Base-by-base conservation (phyloP, 1,140 invertebrate species). In the Cotesia chilonis region DNA sequence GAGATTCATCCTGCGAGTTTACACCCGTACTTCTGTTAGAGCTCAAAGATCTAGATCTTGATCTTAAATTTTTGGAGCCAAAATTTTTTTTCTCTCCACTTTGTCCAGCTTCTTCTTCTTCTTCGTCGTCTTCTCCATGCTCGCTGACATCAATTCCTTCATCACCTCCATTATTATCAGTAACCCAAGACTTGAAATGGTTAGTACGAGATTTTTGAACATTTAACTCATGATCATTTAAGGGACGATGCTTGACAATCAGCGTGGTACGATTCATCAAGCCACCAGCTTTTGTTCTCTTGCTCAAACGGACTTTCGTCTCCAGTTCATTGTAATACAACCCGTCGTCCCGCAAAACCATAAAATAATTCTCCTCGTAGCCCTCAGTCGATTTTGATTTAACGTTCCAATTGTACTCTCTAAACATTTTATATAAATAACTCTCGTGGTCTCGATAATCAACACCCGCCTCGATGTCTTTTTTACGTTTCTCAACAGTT, bases 311-410 rank as follows among this genome's bases (percentile, higher is more conserved):
- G 55, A 98, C 96, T 61, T 96, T 92, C 0, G 97, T 99, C 87
- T 99, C 98, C 76, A 99, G 83, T 86, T 99, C 97, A 89, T 99
- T 97, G 84, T 98, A 99, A 86, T 94, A 99, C 36, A 98, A 94
- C 61, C 93, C 94, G 81, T 98, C 94, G 76, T 94, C 92, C 67
- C 96, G 90, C 66, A 98, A 91, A 71, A 98, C 94, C 85, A 99
- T 94, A 87, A 99, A 99, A 84, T 99, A 99, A 85, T 98, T 99
- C 85, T 99, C 98, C 86, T 99, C 97, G 81, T 98, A 99, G 54
- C 97, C 97, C 85, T 98, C 97, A 0, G 95, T 96, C 0, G 95
- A 92, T 89, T 99, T 99, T 83, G 95, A 98, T 83, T 99, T 99
- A 2, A 99, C 97, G 87, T 98, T 99, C 98, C 97, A 99, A 80